Evolutionary conservation across 2,113 vertebrate genomes (phyloP).

Genomic region (Lagenorhynchus albirostris): DNA sequence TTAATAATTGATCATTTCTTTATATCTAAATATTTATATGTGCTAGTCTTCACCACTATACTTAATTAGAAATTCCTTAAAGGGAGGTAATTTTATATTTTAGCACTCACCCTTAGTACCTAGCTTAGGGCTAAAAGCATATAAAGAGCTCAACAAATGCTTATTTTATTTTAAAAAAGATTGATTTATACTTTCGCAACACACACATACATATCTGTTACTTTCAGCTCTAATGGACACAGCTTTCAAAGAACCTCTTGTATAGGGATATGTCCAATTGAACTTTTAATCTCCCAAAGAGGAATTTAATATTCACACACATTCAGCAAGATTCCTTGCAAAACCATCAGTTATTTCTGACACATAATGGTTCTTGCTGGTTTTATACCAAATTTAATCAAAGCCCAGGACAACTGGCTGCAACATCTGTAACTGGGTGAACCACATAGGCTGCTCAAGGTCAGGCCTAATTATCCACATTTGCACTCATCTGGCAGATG

Average conservation of each 20-base stretch:
- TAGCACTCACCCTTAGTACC: background rate
- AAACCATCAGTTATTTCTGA: background rate
- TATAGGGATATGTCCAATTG: background rate
- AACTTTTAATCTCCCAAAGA: slow-evolving; percentile 43
- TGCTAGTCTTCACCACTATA: background rate
- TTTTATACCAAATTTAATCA: slow-evolving; percentile 47
- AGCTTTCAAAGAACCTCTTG: background rate
- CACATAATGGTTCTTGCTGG: background rate
- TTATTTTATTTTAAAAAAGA: background rate
- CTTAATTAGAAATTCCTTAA: background rate
- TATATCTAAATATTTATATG: background rate
- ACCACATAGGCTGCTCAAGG: background rate
- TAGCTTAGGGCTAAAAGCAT: background rate
- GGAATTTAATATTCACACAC: background rate
- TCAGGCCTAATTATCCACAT: slow-evolving; percentile 39
- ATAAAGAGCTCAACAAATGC: background rate
- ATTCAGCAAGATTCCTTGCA: slow-evolving; percentile 22
- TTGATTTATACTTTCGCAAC: background rate
- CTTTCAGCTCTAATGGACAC: background rate
- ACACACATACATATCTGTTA: background rate
- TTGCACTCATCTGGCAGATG: slow-evolving; percentile 22
- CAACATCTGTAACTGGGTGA: background rate
- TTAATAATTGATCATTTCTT: background rate
- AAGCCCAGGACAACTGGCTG: background rate
- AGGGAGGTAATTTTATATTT: background rate